Conservation (phyloP, 2,113 vertebrate genomes). For the Myotis yumanensis region DNA sequence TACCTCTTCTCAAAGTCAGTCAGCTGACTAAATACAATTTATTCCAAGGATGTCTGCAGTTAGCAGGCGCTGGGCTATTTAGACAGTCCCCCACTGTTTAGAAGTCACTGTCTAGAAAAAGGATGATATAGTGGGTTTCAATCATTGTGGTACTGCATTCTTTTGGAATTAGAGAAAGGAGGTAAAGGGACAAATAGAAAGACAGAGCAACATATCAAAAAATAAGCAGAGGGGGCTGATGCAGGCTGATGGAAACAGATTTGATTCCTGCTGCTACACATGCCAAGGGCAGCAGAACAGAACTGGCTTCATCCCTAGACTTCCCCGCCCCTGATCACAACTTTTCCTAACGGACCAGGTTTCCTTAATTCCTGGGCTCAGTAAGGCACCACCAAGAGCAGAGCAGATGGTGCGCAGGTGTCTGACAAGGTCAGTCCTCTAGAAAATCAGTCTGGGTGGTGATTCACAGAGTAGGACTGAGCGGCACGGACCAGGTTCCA, state of each 20-base stretch:
- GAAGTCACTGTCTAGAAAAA: conserved; percentile 27
- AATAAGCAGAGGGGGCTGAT: not conserved
- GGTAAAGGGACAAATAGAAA: not conserved
- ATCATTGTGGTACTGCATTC: not conserved
- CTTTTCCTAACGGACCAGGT: not conserved
- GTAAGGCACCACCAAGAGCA: not conserved
- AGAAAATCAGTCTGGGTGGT: not conserved
- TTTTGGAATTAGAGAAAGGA: conserved; percentile 26
- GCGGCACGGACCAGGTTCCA: not conserved
- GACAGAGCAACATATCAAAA: not conserved
- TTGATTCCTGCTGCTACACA: not conserved
- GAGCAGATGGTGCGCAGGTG: not conserved
- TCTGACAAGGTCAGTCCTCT: not conserved
- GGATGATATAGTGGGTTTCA: not conserved
- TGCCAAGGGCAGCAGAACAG: not conserved
- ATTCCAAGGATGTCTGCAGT: not conserved
- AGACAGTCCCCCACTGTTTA: not conserved
- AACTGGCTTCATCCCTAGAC: not conserved
- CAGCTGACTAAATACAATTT: not conserved
- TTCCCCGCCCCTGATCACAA: not conserved
- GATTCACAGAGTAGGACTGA: not conserved
- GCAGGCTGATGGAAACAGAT: not conserved
- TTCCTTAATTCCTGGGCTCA: not conserved
- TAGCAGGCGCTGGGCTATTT: not conserved
- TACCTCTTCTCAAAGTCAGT: not conserved